These are phyloP conservation scores for Criorhina ranunculi DNA, from an alignment of 2,888 invertebrate species.

Conservation along the genomic window DNA sequence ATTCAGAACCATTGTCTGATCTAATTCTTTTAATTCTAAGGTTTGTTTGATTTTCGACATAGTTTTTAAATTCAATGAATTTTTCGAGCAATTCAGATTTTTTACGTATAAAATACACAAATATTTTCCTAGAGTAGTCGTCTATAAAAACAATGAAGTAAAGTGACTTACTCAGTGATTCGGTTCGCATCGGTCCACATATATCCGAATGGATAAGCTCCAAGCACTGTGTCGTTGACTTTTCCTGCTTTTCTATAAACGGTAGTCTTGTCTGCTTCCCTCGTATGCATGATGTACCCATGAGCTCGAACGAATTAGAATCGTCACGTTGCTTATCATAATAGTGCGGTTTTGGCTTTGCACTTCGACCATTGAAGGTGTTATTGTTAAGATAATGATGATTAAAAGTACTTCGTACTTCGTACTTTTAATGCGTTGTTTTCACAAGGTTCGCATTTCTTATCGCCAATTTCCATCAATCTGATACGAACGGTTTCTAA, in stretches of 20 bases:
- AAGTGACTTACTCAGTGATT: slow-evolving; percentile 33
- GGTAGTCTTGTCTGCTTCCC: slow-evolving; percentile 3
- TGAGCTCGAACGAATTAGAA: background rate
- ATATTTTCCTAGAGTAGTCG: slow-evolving; percentile 17
- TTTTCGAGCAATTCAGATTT: background rate
- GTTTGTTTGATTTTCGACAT: slow-evolving; percentile 3
- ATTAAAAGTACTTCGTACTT: slow-evolving; percentile 18
- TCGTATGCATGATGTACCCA: slow-evolving; percentile 7
- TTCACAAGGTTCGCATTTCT: background rate
- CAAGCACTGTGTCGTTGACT: slow-evolving; percentile 19
- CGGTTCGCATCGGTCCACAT: slow-evolving; percentile 14
- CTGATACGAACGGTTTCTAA: background rate
- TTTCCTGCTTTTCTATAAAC: background rate
- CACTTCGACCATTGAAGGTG: background rate
- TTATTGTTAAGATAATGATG: slow-evolving; percentile 6
- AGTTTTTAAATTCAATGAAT: slow-evolving; percentile 2
- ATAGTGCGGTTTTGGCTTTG: too few relatives aligned
- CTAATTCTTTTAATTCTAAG: slow-evolving; percentile 13
- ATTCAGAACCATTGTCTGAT: background rate
- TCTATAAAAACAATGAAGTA: slow-evolving; percentile 24
- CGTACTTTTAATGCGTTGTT: slow-evolving; percentile 22
- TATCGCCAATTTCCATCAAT: slow-evolving; percentile 33
- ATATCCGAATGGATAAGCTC: slow-evolving; percentile 26
- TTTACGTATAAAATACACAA: slow-evolving; percentile 18
- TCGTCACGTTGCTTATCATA: background rate